Evolutionary conservation across 1,140 invertebrate species (phyloP), one percentile per base, ranked within the genome.

Genomic region (Schlechtendalia chinensis): DNA sequence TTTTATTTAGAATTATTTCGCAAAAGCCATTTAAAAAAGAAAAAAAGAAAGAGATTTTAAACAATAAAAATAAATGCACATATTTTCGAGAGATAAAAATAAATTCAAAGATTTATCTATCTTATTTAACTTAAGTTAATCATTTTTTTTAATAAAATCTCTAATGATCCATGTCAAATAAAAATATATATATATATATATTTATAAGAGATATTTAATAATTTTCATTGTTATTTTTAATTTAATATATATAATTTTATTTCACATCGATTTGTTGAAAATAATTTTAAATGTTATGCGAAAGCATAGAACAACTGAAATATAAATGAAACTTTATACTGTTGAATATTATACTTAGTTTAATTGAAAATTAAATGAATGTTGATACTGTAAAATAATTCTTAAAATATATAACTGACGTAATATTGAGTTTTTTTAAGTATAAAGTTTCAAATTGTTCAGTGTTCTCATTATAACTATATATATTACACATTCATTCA

Each of bases 401-500:
- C 39, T 22, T 16, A 22, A 67, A 16, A 22, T 39, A 22, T 67
- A 67, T 22, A 47, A 22, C 22, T 65, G 32, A 0, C n/a, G 24
- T 22, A 14, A 22, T 45, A 22, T 67, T 8, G 19, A 12, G 1
- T n/a, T 11, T 22, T 39, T 14, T 29, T 19, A 11, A 54, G n/a
- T 54, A 29, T n/a, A 72, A 72, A 72, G 47, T 54, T 12, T 54
- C 17, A 54, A 72, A 53, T 54, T 77, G 56, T 58, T 59, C 29
- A 77, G 53, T 45, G 58, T 63, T 27, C 12, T 24, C 32, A 5
- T 24, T 47, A 39, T 22, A 14, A 75, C 29, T 59, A 32, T 39
- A 27, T 75, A 45, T 27, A 10, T 45, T 39, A 75, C 32, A 27
- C 56, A 79, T 79, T 63, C 75, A 79, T 79, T 63, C 75, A 47